Evolutionary conservation across 2,888 invertebrate species (phyloP).

Genomic region (Biston betularia): DNA sequence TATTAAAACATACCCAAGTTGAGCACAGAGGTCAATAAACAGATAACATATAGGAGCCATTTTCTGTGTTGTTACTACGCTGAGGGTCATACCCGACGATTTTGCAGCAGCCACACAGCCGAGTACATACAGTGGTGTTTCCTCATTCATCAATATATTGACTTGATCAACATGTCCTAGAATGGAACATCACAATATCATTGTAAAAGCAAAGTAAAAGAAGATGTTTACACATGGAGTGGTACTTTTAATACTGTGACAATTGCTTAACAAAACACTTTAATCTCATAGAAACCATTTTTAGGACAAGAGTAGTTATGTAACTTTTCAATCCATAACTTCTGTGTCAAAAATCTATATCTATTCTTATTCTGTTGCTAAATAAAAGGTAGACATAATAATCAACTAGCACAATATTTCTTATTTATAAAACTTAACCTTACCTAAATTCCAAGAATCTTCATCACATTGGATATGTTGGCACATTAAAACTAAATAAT

Average conservation of each 20-base stretch:
- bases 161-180: background rate
- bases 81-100: background rate
- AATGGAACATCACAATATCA: background rate
- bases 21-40: conserved; percentile 18
- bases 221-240: no score
- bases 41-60: conserved; percentile 28
- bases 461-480: conserved; percentile 25
- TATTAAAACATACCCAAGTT: conserved; percentile 24
- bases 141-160: conserved; percentile 19
- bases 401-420: background rate
- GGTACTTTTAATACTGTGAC: no score
- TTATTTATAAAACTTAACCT: background rate
- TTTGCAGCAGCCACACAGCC: conserved; percentile 17
- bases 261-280: no score
- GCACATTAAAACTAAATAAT: conserved; percentile 16
- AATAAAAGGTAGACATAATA: background rate
- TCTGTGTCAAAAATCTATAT: no score
- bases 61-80: conserved; percentile 17
- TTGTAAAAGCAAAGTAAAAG: no score
- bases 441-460: conserved; percentile 17
- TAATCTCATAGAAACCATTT: no score
- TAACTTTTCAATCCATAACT: no score
- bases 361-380: no score
- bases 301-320: no score
- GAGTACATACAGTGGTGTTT: conserved; percentile 20